Conservation (phyloP, 1,140 invertebrate genomes). For the Drosophila lacertosa region DNA sequence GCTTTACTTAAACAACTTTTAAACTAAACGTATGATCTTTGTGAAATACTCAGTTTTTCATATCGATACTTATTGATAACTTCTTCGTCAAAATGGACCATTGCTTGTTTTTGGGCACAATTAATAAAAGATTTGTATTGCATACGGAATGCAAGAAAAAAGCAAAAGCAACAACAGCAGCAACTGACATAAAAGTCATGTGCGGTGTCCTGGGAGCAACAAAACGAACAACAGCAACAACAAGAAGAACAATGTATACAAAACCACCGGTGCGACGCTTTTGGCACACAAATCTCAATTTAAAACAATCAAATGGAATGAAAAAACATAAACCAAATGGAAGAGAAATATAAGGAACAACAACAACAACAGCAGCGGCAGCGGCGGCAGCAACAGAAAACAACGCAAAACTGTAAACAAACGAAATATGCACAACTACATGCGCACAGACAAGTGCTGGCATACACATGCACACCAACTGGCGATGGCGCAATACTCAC, state of each 20-base stretch:
- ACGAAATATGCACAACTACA: slow-evolving; percentile 55
- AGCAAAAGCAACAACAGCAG: slow-evolving; percentile 2
- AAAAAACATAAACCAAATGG: slow-evolving; percentile 52
- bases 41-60: no score
- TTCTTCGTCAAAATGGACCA: no score
- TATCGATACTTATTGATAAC: no score
- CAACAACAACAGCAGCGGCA: slow-evolving; percentile 11
- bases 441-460: slow-evolving; percentile 27
- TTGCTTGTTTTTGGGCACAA: slow-evolving; percentile 31
- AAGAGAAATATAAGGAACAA: slow-evolving; percentile 36
- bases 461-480: slow-evolving; percentile 21
- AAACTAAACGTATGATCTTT: no score
- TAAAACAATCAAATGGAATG: slow-evolving; percentile 79
- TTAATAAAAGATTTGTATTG: slow-evolving; percentile 32
- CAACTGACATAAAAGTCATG: slow-evolving; percentile 22
- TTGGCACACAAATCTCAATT: slow-evolving; percentile 76
- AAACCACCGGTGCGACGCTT: slow-evolving; percentile 42
- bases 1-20: no score
- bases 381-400: slow-evolving; percentile 22
- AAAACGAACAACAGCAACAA: slow-evolving; percentile 3
- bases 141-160: slow-evolving; percentile 34
- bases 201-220: slow-evolving; percentile 35
- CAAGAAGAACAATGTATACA: slow-evolving; percentile 24
- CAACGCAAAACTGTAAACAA: slow-evolving; percentile 66
- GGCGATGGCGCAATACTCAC: slow-evolving; percentile 46